phyloP scores from a whole-genome alignment of 2,113 vertebrate species.

The Terrapene triunguis region DNA sequence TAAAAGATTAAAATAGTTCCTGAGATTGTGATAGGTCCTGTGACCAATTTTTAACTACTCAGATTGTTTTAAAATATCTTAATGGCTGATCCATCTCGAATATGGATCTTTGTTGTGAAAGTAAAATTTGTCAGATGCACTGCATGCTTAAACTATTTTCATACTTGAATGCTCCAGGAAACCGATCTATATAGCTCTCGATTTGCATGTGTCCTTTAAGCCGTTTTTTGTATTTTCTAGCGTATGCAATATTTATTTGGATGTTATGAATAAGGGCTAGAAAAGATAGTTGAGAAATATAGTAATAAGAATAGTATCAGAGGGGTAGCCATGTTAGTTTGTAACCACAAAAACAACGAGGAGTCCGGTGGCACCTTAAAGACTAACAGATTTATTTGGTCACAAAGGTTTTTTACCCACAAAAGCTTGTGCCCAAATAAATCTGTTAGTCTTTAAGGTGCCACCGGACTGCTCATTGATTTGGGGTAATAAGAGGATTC shows the following conservation, averaged over 20 bases:
- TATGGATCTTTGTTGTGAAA: slow-evolving; percentile 39
- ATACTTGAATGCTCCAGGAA: slow-evolving; percentile 14
- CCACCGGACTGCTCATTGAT: too few relatives aligned
- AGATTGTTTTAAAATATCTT: slow-evolving; percentile 6
- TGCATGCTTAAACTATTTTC: slow-evolving; percentile 21
- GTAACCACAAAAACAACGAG: too few relatives aligned
- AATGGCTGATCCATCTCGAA: background rate
- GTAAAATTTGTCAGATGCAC: slow-evolving; percentile 3
- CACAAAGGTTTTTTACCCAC: too few relatives aligned
- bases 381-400: too few relatives aligned
- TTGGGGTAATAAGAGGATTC: background rate
- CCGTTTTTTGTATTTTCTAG: background rate
- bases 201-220: background rate
- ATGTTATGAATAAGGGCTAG: background rate
- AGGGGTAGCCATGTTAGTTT: too few relatives aligned
- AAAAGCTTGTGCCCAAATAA: too few relatives aligned
- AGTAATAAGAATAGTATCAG: background rate
- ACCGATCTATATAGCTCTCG: background rate
- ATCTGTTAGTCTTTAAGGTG: too few relatives aligned
- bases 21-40: background rate
- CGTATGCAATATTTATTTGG: background rate
- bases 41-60: background rate
- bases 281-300: background rate
- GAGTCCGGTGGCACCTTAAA: too few relatives aligned
- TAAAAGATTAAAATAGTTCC: slow-evolving; percentile 7